Evolutionary conservation across 1,140 invertebrate genomes (phyloP), one percentile per base, ranked within the genome.

Genomic region (Drosophila persimilis): DNA sequence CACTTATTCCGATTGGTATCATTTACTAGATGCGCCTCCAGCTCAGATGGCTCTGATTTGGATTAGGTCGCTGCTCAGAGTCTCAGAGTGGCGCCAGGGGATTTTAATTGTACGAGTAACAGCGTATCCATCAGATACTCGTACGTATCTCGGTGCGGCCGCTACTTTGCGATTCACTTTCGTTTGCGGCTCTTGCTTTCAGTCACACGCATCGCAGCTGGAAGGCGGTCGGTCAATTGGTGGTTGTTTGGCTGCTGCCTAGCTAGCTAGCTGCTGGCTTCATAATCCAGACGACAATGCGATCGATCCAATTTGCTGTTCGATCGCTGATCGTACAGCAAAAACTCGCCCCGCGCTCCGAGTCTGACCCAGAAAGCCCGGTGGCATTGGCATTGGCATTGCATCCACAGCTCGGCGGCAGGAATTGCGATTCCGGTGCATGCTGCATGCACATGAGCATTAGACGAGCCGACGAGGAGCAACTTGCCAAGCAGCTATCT

Each of bases 1-100:
- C 83, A 86, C 83, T 86, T 79, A 88, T 86, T 86, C 83, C 88
- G 83, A 86, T 86, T 86, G 83, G 63, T 81, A 88, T 86, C 78
- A 77, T 86, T 86, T 75, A 71, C 74, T 47, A 56, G 67, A 44
- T 56, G 43, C 45, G 46, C 66, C 65, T 22, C 64, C 62, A 74
- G 63, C 56, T 7, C 50, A 57, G 35, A 35, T 35, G 35, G 35
- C 35, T 13, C 35, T 39, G 35, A 39, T 39, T 45, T 24, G 39
- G 51, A 17, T 48, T 60, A 70, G 61, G 8, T 53, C 26, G 17
- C 20, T 52, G 2, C 24, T 8, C 35, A 13, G 31, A 11, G 31
- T 56, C 58, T 24, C 24, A 52, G 60, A 53, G 55, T 74, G 80
- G 81, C 81, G 83, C 83, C 77, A 64, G 56, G 64, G 67, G 57